Evolutionary conservation across 2,797 vertebrate genomes (phyloP).

Genomic region (Pantherophis alleghaniensis): DNA sequence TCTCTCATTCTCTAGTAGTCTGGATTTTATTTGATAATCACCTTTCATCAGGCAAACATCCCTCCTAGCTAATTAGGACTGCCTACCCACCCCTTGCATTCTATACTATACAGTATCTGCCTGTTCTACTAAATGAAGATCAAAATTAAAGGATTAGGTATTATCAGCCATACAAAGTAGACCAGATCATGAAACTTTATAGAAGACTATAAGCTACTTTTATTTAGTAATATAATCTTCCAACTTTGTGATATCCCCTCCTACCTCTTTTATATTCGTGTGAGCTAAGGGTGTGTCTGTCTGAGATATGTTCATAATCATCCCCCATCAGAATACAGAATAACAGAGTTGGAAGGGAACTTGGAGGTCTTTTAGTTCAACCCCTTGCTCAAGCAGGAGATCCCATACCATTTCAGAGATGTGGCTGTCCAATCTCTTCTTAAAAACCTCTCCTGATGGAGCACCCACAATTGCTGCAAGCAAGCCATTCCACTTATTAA

Average conservation of each 20-base stretch:
- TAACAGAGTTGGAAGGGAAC: too few species aligned
- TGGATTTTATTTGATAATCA: too few species aligned
- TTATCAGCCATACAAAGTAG: not conserved
- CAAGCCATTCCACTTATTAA: too few species aligned
- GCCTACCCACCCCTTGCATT: not conserved
- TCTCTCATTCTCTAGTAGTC: too few species aligned
- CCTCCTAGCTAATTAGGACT: not conserved
- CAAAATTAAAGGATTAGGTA: not conserved
- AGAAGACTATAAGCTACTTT: not conserved
- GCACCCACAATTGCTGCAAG: too few species aligned
- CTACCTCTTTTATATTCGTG: not conserved
- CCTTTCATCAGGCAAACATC: not conserved
- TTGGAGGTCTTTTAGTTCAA: too few species aligned
- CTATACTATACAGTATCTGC: not conserved
- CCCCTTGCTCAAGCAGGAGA: too few species aligned
- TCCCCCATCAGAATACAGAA: not conserved
- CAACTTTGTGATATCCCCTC: not conserved
- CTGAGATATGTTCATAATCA: not conserved
- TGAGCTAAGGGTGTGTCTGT: not conserved
- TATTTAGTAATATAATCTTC: not conserved
- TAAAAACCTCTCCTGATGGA: too few species aligned
- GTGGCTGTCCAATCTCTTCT: too few species aligned
- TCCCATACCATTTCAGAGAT: too few species aligned
- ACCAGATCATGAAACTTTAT: not conserved
- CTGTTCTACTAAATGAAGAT: not conserved